Conservation (phyloP, 1,140 invertebrate species). For the Teleogryllus occipitalis region DNA sequence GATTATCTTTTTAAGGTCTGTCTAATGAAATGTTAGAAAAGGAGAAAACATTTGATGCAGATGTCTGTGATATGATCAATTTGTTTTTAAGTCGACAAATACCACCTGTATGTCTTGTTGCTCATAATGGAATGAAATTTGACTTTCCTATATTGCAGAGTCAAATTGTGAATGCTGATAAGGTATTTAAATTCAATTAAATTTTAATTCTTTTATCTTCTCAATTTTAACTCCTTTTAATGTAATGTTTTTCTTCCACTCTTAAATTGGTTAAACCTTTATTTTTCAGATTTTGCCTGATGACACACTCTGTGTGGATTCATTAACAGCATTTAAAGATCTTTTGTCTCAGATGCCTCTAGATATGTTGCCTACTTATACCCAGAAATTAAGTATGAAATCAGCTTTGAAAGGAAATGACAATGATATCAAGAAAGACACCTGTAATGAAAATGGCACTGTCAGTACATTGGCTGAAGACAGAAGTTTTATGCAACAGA, state of each 20-base stretch:
- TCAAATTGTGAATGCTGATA: neutral
- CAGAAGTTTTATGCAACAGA: neutral
- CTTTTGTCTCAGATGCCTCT: neutral
- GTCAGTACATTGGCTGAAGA: neutral
- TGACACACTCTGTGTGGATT: neutral
- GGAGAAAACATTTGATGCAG: neutral
- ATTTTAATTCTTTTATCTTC: no score
- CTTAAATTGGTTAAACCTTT: neutral
- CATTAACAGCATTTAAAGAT: neutral
- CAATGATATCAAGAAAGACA: neutral
- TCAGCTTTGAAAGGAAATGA: neutral
- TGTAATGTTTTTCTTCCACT: no score
- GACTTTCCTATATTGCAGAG: neutral
- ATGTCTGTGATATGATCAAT: neutral
- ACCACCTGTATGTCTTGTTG: neutral
- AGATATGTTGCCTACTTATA: neutral
- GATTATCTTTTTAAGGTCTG: slow-evolving; percentile 26
- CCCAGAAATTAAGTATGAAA: neutral
- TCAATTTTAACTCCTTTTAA: no score
- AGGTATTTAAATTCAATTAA: neutral
- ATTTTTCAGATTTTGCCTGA: neutral
- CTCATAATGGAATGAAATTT: neutral
- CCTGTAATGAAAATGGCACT: neutral
- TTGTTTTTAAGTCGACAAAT: neutral
- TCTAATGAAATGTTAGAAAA: slow-evolving; percentile 28